Evolutionary conservation across 2,113 vertebrate species (phyloP), one percentile per base, ranked within the genome.

Genomic region (Mesitornis unicolor): DNA sequence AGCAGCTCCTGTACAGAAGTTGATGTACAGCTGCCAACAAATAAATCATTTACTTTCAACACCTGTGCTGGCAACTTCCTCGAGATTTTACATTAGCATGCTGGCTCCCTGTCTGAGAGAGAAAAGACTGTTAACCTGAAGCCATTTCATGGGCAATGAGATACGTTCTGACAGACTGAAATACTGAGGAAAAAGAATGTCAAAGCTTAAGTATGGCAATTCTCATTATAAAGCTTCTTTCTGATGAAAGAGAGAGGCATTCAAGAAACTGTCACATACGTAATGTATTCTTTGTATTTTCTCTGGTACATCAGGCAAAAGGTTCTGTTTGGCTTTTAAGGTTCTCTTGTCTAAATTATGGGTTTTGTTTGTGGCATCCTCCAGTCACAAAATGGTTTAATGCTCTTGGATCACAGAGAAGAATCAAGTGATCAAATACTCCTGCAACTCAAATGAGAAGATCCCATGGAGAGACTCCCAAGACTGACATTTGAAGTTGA

Each of bases 41-140:
- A 89, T 71, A 94, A 94, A 95, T 89, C 90, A 91, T 93, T 94
- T 84, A 57, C 65, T 91, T 93, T 93, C 89, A 69, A 28, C 67
- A 91, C 91, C 61, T 95, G 57, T 51, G n/a, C 81, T 91, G 84
- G 74, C 83, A 85, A 13, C 61, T 82, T 89, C 38, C 60, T 75
- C 26, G 48, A 61, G 31, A 19, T 61, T 93, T 81, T 71, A n/a
- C 57, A 90, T 96, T 90, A 84, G 51, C 73, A 68, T 88, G 25
- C 76, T 94, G 79, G 40, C 51, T 90, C 56, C 25, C 31, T 67
- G 48, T 71, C 56, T 83, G 40, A 13, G 22, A 74, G 33, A 89
- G 60, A 86, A 90, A 90, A 71, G 33, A 19, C 70, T 69, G 31
- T 67, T 94, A 90, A 94, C 71, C 68, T 81, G 60, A 67, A 93